phyloP scores from a whole-genome alignment of 2,888 invertebrate species.

The Aphodius sticticus region DNA sequence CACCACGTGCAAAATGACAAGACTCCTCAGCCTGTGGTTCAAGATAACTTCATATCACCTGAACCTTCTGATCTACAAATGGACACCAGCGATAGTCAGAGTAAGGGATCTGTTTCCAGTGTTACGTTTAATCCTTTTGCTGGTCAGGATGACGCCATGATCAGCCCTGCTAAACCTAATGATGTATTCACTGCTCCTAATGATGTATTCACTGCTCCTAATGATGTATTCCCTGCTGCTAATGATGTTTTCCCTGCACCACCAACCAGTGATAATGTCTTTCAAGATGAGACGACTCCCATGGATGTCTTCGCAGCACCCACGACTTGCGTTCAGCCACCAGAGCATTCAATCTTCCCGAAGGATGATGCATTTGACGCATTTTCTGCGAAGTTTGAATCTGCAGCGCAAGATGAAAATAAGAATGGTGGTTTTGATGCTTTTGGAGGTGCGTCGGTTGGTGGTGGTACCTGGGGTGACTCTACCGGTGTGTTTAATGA shows the following conservation, averaged over 20 bases:
- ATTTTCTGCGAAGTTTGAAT: slow-evolving; percentile 89
- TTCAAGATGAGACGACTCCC: slow-evolving; percentile 21
- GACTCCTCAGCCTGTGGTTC: slow-evolving; percentile 39
- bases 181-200: slow-evolving; percentile 29
- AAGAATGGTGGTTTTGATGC: slow-evolving; percentile 65
- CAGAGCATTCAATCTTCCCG: slow-evolving; percentile 32
- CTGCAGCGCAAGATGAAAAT: slow-evolving; percentile 64
- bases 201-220: slow-evolving; percentile 28
- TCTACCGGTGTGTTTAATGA: slow-evolving; percentile 30
- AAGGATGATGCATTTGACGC: slow-evolving; percentile 79
- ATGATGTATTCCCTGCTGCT: slow-evolving; percentile 27
- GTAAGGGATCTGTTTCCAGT: slow-evolving; percentile 57
- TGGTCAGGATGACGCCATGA: slow-evolving; percentile 49
- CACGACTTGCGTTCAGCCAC: slow-evolving; percentile 28
- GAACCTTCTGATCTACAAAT: slow-evolving; percentile 56
- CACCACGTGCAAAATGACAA: slow-evolving; percentile 17
- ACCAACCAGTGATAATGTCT: slow-evolving; percentile 25
- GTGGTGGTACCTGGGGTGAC: slow-evolving; percentile 56
- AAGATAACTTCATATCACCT: slow-evolving; percentile 53
- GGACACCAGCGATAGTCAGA: slow-evolving; percentile 59
- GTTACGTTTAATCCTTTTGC: slow-evolving; percentile 63
- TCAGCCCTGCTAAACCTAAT: slow-evolving; percentile 45
- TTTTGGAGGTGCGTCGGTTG: slow-evolving; percentile 52
- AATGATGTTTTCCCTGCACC: slow-evolving; percentile 25
- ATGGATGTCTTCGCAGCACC: slow-evolving; percentile 39